Conservation (phyloP, 2,888 invertebrate genomes). For the Drymonia ruficornis region DNA sequence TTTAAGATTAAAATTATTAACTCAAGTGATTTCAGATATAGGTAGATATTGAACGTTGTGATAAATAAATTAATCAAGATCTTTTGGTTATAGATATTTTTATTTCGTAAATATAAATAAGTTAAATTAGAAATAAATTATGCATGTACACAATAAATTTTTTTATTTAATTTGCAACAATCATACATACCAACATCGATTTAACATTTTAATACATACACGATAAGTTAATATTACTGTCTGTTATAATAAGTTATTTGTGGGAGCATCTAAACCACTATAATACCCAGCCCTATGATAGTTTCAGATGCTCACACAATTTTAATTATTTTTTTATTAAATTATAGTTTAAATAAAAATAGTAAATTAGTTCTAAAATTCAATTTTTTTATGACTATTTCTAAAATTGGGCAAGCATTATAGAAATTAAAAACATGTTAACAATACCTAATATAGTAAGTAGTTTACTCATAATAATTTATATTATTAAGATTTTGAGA, state of each 20-base stretch:
- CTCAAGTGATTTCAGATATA: too few relatives aligned
- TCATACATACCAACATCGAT: conserved; percentile 43
- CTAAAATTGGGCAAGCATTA: neutral
- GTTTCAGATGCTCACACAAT: conserved; percentile 44
- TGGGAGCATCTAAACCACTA: conserved; percentile 43
- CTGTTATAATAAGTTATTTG: conserved; percentile 11
- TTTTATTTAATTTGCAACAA: conserved; percentile 46
- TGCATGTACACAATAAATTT: conserved; percentile 41
- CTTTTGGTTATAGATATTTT: conserved; percentile 23
- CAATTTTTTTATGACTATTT: too few relatives aligned
- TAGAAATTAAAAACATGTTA: neutral
- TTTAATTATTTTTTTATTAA: too few relatives aligned
- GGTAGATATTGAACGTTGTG: neutral
- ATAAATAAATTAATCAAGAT: conserved; percentile 29
- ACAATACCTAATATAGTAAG: neutral
- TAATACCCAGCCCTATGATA: conserved; percentile 47
- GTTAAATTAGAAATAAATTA: conserved; percentile 25
- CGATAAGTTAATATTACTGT: neutral
- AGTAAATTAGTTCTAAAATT: too few relatives aligned
- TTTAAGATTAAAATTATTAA: too few relatives aligned
- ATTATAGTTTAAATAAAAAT: too few relatives aligned
- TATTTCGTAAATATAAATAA: conserved; percentile 37
- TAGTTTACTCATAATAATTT: neutral
- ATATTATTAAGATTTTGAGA: conserved; percentile 5
- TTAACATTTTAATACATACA: conserved; percentile 29